Evolutionary conservation across 2,797 vertebrate species (phyloP), one percentile per base, ranked within the genome.

Genomic region (Chloroceryle inda): DNA sequence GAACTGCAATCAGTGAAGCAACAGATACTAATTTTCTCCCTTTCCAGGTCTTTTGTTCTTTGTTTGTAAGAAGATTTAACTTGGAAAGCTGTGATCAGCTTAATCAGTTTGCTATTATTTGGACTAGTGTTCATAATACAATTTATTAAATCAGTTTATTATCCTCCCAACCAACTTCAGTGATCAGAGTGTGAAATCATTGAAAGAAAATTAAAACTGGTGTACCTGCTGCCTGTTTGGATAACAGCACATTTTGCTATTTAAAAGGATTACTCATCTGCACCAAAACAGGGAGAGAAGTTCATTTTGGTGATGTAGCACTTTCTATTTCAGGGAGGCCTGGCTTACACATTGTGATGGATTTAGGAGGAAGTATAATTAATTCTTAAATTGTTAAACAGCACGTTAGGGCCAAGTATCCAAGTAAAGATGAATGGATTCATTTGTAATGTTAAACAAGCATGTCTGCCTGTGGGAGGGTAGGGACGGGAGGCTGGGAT

Each of bases 231-330:
- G 97, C 80, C 95, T 97, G 93, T 97, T 96, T 97, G 92, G 93
- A 92, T 97, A 97, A 96, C 95, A 94, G 91, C 88, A 90, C 79
- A 83, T 92, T 92, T 59, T 85, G 55, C 89, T 96, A 77, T 97
- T 97, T 96, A 68, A 94, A 96, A 95, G 92, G 89, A 96, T 97
- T 96, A 92, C 82, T 97, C 96, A 95, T 97, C 96, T 96, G 86
- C 81, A 83, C 80, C 83, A 86, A 97, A 96, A 93, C 97, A 97
- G 96, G 94, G 92, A 97, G 96, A 95, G 85, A 85, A 97, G 97
- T 98, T 98, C 98, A 98, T 98, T 98, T 97, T 81, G 72, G 61
- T 98, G 98, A 99, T 98, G 98, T 98, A 99, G 98, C 97, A 96
- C 97, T 97, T 98, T 98, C 98, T 97, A 35, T 96, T 98, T 97